phyloP scores from a whole-genome alignment of 2,888 invertebrate species.

The Ophraella communa region DNA sequence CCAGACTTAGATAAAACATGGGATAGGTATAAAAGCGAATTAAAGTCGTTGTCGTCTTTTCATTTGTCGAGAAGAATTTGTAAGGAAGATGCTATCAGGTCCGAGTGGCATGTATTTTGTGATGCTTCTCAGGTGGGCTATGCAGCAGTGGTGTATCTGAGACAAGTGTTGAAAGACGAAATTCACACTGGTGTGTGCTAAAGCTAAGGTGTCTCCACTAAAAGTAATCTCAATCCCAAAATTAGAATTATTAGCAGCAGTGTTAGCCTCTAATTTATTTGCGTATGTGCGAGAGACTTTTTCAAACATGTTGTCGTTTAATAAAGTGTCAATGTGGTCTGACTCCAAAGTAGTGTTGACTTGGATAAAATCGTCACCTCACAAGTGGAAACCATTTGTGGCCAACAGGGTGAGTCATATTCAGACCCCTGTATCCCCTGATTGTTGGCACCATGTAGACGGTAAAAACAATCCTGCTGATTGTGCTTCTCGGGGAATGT shows the following conservation, averaged over 20 bases:
- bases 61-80: neutral
- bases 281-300: neutral
- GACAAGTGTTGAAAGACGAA: neutral
- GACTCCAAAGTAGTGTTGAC: conserved; percentile 12
- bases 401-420: conserved; percentile 13
- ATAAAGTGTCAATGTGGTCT: neutral
- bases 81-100: neutral
- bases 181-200: neutral
- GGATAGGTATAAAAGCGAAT: neutral
- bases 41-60: neutral
- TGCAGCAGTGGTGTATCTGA: conserved; percentile 9
- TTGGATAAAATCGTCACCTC: conserved; percentile 16
- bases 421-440: conserved; percentile 9
- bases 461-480: conserved; percentile 23
- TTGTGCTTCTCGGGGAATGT: conserved; percentile 2
- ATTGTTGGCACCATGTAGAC: conserved; percentile 14
- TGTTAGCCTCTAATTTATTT: neutral
- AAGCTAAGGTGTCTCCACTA: conserved; percentile 8
- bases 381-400: conserved; percentile 23
- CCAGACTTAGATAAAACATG: neutral
- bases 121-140: conserved; percentile 7
- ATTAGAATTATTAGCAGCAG: conserved; percentile 14
- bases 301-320: neutral
- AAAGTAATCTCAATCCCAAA: conserved; percentile 11
- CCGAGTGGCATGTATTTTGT: conserved; percentile 12